Base-by-base conservation (phyloP, 2,797 vertebrate species). In the Labroides dimidiatus region DNA sequence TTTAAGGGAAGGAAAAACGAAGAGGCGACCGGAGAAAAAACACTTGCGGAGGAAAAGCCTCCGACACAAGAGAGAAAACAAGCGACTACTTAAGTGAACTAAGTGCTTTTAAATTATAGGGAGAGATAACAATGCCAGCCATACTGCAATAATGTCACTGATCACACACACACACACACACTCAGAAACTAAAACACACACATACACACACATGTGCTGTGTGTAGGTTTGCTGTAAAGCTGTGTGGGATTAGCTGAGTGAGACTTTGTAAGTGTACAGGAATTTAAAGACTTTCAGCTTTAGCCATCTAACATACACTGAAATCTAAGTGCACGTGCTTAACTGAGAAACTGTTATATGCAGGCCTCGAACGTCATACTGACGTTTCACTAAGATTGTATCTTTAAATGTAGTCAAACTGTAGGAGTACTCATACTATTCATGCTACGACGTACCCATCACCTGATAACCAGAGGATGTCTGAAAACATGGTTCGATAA, bases 211-310 rank as follows among this genome's bases (percentile, higher is more conserved):
- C 30, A 33, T 27, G 24, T 27, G 3, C 24, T 27, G 3, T 1
- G 8, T 1, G 8, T 33, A 7, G 8, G 30, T 4, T 33, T 33
- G 30, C 4, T 53, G 77, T 47, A 10, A 72, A 75, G 69, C 54
- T 27, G 8, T 81, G 75, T 86, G 65, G 80, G 87, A 81, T 84
- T 84, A 89, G 49, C 80, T 77, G 85, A 85, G 81, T 84, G 87
- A 86, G 71, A 85, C 81, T 89, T 80, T 64, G 73, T 64, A 87
- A 77, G 78, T 66, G 61, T 65, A 77, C 72, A 55, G 16, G 7
- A 54, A 83, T 84, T 75, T 58, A 67, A 75, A 75, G 78, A 85
- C 85, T 80, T 84, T 75, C 75, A 65, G 39, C 72, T 14, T 49
- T 57, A 87, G 58, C 73, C 59, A 43, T 64, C 54, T 69, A 74